A percentile compares a stretch with the other conserved stretches of the same genome.
phyloP scores from a whole-genome alignment of 2,888 invertebrate species.

The Leptinotarsa rubiginosa region DNA sequence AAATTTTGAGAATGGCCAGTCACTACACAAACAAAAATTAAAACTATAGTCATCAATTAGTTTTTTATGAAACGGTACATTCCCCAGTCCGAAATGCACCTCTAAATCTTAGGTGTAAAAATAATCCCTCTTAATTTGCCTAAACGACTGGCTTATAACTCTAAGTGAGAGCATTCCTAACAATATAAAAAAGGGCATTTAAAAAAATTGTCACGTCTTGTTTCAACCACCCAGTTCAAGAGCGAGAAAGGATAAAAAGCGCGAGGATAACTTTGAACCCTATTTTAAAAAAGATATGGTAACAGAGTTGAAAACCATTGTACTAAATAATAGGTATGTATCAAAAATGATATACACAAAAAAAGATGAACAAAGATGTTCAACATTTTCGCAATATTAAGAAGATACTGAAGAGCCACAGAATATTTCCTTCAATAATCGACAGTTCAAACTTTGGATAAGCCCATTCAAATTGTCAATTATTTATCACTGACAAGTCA shows the following conservation, averaged over 20 bases:
- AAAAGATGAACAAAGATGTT: not conserved
- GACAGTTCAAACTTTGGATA: no score
- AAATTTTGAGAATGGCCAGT: conserved; percentile 7
- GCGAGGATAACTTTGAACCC: conserved; percentile 31
- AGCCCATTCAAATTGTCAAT: no score
- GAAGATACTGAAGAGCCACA: no score
- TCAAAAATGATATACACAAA: conserved; percentile 27
- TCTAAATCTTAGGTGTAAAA: not conserved
- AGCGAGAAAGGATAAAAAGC: not conserved
- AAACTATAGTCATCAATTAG: not conserved
- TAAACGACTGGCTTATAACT: conserved; percentile 1
- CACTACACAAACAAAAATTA: not conserved
- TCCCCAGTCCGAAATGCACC: not conserved
- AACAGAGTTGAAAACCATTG: conserved; percentile 64
- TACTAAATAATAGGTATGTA: conserved; percentile 57
- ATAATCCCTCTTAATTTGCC: not conserved
- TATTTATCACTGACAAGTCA: no score
- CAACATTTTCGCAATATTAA: not conserved
- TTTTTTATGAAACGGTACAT: not conserved
- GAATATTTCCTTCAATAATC: no score
- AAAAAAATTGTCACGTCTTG: not conserved
- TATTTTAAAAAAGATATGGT: conserved; percentile 59
- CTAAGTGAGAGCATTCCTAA: not conserved
- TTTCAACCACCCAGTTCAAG: not conserved
- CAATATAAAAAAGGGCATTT: not conserved